Evolutionary conservation across 2,797 vertebrate genomes (phyloP).

Genomic region (Aratinga solstitialis): DNA sequence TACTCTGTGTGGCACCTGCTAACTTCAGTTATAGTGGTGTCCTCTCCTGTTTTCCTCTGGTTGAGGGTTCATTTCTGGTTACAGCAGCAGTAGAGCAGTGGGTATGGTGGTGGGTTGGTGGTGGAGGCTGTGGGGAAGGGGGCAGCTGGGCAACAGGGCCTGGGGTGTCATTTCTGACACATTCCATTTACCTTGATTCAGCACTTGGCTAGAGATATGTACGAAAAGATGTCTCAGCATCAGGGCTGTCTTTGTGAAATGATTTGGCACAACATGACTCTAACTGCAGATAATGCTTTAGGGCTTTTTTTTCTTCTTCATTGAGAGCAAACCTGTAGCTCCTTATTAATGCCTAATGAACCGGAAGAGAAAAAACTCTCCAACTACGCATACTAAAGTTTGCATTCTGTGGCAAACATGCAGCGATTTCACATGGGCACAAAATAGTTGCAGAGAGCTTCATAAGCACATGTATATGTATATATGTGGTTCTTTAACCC

Average conservation of each 20-base stretch:
- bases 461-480: neutral
- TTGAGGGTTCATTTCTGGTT: neutral
- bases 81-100: neutral
- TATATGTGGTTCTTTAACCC: neutral
- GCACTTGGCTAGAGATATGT: neutral
- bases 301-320: neutral
- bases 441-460: neutral
- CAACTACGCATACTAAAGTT: neutral
- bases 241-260: neutral
- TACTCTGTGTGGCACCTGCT: neutral
- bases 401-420: neutral
- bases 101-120: neutral
- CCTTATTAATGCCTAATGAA: neutral
- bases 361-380: neutral
- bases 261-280: neutral
- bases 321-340: neutral
- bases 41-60: neutral
- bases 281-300: neutral
- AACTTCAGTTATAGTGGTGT: neutral
- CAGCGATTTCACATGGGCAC: neutral
- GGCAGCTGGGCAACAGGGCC: accelerated
- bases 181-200: neutral
- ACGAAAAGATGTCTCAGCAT: neutral
- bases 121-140: neutral
- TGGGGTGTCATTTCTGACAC: accelerated